Evolutionary conservation across 2,888 invertebrate species (phyloP).

Genomic region (Hirtodrosophila alboralis): DNA sequence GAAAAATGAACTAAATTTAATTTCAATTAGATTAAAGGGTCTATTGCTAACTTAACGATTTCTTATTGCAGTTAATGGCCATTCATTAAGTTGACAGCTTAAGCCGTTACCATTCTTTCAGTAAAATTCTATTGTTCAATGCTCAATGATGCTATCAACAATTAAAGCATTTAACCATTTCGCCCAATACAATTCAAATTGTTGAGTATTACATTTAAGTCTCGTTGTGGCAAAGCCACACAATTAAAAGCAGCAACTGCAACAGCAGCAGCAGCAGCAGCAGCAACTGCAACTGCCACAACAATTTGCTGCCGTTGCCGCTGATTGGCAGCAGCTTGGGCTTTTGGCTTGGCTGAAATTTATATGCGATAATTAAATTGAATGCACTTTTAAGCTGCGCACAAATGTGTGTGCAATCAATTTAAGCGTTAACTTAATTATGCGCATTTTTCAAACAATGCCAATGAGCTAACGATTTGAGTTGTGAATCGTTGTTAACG

Average conservation of each 20-base stretch:
- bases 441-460: conserved; percentile 45
- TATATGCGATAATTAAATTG: conserved; percentile 77
- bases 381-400: conserved; percentile 77
- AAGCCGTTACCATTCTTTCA: conserved; percentile 2
- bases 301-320: conserved; percentile 16
- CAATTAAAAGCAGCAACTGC: conserved; percentile 61
- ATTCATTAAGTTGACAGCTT: background rate
- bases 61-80: conserved; percentile 3
- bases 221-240: conserved; percentile 51
- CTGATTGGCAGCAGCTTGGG: conserved; percentile 41
- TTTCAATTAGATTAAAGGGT: too few relatives aligned
- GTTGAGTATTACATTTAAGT: conserved; percentile 22
- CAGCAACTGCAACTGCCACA: conserved; percentile 5
- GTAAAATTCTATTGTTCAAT: conserved; percentile 17
- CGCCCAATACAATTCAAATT: conserved; percentile 22
- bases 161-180: conserved; percentile 49
- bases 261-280: conserved; percentile 13
- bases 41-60: background rate
- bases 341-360: conserved; percentile 52
- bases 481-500: conserved; percentile 3
- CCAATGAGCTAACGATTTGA: conserved; percentile 3
- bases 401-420: conserved; percentile 68
- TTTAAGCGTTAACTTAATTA: conserved; percentile 65
- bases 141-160: conserved; percentile 34
- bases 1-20: too few relatives aligned